Percentiles rank a stretch among this genome's conserved stretches.
These are phyloP conservation scores for Dunckerocampus dactyliophorus DNA, from an alignment of 2,113 vertebrate species.

Conservation along the genomic window DNA sequence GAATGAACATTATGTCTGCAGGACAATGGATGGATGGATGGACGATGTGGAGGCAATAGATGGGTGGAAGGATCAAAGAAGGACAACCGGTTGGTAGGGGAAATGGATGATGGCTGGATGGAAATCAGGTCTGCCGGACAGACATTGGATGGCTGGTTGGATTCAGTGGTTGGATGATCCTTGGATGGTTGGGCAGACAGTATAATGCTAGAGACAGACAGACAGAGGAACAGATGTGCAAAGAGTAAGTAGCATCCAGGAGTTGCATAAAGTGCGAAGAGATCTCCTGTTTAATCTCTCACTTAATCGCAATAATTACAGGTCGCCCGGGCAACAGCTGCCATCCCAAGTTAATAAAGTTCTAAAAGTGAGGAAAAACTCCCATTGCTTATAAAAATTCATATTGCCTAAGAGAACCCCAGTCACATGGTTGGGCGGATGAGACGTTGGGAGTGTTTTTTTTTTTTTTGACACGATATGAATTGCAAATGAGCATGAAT, in stretches of 20 bases:
- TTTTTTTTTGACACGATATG: conserved; percentile 27
- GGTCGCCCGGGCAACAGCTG: conserved; percentile 39
- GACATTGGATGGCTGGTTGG: no score
- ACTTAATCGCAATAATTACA: conserved; percentile 29
- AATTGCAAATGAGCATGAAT: conserved; percentile 50
- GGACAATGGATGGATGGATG: no score
- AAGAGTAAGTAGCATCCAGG: conserved; percentile 1
- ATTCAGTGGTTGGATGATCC: no score
- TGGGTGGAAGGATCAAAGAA: no score
- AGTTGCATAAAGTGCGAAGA: conserved; percentile 5
- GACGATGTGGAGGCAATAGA: no score
- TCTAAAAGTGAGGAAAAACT: conserved; percentile 26
- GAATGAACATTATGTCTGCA: no score
- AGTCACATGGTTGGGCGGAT: conserved; percentile 28
- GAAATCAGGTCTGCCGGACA: no score
- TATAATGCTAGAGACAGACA: not conserved
- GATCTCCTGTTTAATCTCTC: conserved; percentile 15
- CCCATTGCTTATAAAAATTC: conserved; percentile 49
- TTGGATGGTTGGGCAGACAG: no score
- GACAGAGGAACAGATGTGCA: no score
- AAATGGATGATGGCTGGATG: no score
- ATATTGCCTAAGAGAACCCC: conserved; percentile 30
- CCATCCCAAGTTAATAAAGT: conserved; percentile 40
- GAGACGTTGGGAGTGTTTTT: conserved; percentile 17
- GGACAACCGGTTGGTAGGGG: no score